phyloP scores from a whole-genome alignment of 2,113 vertebrate genomes.

The Lycocorax pyrrhopterus region DNA sequence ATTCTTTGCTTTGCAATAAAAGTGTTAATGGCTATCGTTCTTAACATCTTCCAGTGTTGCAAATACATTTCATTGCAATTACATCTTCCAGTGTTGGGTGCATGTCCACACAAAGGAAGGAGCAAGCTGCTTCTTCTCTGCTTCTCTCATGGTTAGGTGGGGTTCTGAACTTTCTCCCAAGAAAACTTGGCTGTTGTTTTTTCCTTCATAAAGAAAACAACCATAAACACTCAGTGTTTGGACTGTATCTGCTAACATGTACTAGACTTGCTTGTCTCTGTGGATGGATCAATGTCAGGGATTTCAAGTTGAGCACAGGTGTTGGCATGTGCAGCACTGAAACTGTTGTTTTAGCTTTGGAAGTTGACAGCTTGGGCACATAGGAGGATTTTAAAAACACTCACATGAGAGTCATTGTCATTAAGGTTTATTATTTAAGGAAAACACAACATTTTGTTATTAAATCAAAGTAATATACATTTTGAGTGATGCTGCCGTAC shows the following conservation, averaged over 20 bases:
- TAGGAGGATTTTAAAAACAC: neutral
- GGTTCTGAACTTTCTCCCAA: neutral
- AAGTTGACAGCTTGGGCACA: neutral
- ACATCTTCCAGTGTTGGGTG: neutral
- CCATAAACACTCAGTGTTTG: neutral
- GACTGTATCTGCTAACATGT: neutral
- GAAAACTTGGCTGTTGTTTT: neutral
- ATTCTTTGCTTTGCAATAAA: neutral
- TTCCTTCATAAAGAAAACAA: neutral
- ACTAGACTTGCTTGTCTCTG: neutral
- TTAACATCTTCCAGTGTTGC: neutral
- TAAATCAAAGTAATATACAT: neutral
- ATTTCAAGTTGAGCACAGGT: neutral
- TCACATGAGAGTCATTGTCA: neutral
- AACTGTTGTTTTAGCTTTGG: neutral
- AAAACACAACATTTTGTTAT: neutral
- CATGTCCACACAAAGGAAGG: neutral
- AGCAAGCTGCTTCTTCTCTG: neutral
- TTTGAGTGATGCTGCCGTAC: neutral
- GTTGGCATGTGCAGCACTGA: neutral
- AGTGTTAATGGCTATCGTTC: neutral
- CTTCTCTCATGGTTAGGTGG: neutral
- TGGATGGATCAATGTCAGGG: neutral
- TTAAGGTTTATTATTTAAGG: neutral
- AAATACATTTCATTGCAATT: neutral